Conservation (phyloP, 2,113 vertebrate species). For the Cheirogaleus medius region DNA sequence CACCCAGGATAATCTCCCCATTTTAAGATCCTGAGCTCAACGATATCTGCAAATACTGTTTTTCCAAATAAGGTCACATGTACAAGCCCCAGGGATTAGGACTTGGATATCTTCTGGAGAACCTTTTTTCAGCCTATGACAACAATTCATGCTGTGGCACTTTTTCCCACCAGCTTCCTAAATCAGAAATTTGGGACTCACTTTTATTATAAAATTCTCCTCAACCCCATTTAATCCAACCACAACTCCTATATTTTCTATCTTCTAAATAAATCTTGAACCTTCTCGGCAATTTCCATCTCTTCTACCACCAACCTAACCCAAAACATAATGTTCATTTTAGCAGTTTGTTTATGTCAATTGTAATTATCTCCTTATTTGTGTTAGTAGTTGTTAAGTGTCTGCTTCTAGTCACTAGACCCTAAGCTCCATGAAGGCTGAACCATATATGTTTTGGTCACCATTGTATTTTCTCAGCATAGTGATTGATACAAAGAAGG, state of each 20-base stretch:
- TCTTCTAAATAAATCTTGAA: constrained; percentile 9
- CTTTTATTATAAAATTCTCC: not conserved
- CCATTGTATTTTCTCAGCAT: not conserved
- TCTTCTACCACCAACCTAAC: not conserved
- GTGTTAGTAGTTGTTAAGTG: not conserved
- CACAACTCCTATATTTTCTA: not conserved
- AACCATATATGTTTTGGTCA: not conserved
- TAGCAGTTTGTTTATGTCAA: not conserved
- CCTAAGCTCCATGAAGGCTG: not conserved
- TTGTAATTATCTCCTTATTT: not conserved
- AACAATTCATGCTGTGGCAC: not conserved
- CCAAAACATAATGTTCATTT: not conserved
- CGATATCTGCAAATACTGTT: not conserved
- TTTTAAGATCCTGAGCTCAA: constrained; percentile 1
- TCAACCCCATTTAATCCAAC: not conserved
- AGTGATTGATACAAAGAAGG: not conserved
- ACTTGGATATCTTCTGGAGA: not conserved
- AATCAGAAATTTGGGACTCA: not conserved
- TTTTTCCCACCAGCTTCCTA: not conserved
- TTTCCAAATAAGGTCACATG: not conserved
- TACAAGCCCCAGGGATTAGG: not conserved
- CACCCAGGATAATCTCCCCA: not conserved
- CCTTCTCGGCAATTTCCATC: not conserved
- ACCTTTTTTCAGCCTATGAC: not conserved
- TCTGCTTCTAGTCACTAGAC: not conserved